Evolutionary conservation across 2,113 vertebrate genomes (phyloP).

Genomic region (Microcebus jonahi): DNA sequence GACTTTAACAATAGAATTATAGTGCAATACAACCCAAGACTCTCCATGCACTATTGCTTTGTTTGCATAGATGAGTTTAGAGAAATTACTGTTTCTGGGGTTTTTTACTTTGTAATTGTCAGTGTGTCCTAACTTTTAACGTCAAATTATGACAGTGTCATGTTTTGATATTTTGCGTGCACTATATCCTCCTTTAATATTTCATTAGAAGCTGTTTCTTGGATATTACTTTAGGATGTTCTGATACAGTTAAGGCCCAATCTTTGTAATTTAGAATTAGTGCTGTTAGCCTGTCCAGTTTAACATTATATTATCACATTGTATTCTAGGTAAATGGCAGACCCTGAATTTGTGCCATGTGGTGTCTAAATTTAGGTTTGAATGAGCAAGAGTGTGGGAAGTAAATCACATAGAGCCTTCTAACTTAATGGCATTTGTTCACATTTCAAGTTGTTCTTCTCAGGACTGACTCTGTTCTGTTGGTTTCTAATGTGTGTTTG

Average conservation of each 20-base stretch:
- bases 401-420: background rate
- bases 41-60: background rate
- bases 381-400: background rate
- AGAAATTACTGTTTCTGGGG: background rate
- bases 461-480: background rate
- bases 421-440: background rate
- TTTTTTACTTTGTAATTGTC: background rate
- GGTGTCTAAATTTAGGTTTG: background rate
- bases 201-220: background rate
- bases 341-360: background rate
- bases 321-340: background rate
- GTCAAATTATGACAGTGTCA: background rate
- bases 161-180: background rate
- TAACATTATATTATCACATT: background rate
- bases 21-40: fast-evolving
- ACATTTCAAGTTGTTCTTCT: background rate
- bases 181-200: background rate
- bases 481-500: background rate
- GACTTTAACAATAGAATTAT: background rate
- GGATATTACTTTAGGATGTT: background rate
- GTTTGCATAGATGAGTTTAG: background rate
- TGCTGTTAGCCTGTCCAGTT: background rate
- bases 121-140: background rate
- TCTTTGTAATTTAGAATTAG: background rate
- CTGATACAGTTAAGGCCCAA: background rate